Base-by-base conservation (phyloP, 2,888 invertebrate genomes). In the Hydriomena furcata region DNA sequence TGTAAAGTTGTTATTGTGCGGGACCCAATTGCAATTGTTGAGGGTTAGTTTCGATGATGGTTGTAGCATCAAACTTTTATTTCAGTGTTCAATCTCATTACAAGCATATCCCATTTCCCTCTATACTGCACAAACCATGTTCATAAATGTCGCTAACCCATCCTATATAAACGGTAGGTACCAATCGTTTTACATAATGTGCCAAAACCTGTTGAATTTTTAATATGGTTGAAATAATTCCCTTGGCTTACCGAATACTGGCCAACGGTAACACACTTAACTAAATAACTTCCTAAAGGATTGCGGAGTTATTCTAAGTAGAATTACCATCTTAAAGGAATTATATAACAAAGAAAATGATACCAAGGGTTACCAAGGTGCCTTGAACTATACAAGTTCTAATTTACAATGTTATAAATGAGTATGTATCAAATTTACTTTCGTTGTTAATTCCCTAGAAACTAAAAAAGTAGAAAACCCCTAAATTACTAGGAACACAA, bases 241-340 rank as follows among this genome's bases (percentile, higher is more conserved):
- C 10, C 30, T 40, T 28, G 49, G 40, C 48, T 44, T 21, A 25
- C 44, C 50, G 24, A 45, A 35, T 34, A 17, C 35, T 46, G 46
- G 31, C 38, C 47, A 48, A 42, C 43, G 44, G 40, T 47, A 43
- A 47, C 17, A 13, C 44, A 44, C 38, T 45, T 43, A 44, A 38
- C 48, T 48, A 48, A 48, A 42, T 40, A 42, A 37, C 10, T 45
- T 35, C 34, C 28, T 46, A 52, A 37, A 50, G 34, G 31, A 52
- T 47, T 52, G 47, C 41, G 37, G 38, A 46, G 52, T 67, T 68
- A 69, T 67, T 71, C 71, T 76, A 71, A 76, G 65, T 60, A 48
- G 65, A 72, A 82, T 84, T 83, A 81, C 52, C 82, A 83, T 83
- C 65, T 79, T 74, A 83, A 82, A 84, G 65, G 71, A 71, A 58